Conservation (phyloP, 1,140 invertebrate genomes). For the Cyclargus thomasi region DNA sequence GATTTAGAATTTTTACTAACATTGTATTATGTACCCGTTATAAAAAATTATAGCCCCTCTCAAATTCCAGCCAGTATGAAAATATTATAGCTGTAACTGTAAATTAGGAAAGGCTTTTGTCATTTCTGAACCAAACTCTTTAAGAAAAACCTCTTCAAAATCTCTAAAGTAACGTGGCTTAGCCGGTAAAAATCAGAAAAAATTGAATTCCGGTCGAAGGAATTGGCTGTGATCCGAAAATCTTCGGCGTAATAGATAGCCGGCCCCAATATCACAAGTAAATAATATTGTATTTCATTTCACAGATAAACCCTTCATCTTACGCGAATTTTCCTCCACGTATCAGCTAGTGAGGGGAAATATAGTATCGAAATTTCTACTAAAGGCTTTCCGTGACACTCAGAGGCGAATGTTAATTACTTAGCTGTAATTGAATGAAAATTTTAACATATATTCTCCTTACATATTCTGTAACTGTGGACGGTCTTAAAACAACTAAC, state of each 20-base stretch:
- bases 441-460: no score
- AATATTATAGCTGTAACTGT: no score
- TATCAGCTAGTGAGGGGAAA: not conserved
- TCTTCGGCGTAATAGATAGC: conserved; percentile 19
- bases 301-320: conserved; percentile 17
- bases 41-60: no score
- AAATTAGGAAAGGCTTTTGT: no score
- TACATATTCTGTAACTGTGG: no score
- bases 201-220: conserved; percentile 7
- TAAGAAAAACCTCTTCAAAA: not conserved
- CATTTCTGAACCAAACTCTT: no score
- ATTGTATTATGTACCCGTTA: no score
- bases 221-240: conserved; percentile 12
- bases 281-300: conserved; percentile 20
- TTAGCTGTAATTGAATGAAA: no score
- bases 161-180: not conserved
- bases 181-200: conserved; percentile 14
- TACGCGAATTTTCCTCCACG: conserved; percentile 15
- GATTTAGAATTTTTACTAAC: no score
- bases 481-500: no score
- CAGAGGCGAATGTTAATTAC: no score
- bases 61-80: no score
- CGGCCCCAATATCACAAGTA: conserved; percentile 10
- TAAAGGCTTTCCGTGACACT: not conserved
- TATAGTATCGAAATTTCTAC: not conserved